Base-by-base conservation (phyloP, 2,113 vertebrate species). In the Ageneiosus marmoratus region DNA sequence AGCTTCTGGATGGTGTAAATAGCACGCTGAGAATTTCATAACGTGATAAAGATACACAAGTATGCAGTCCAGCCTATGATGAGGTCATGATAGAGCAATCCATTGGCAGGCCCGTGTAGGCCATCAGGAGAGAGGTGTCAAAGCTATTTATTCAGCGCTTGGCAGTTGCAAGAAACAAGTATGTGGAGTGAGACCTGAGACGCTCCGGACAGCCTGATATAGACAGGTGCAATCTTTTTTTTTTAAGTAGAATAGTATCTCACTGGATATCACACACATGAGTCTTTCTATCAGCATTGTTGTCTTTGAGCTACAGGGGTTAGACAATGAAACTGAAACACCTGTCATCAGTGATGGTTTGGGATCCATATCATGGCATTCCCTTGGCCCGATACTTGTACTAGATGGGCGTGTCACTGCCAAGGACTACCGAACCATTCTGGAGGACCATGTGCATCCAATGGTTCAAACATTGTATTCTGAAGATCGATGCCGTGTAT, bases 41-140 rank as follows among this genome's bases (percentile, higher is more conserved):
- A 92, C 92, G 89, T 93, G 92, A 91, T 92, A 91, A 91, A 92
- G 93, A 93, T 93, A 94, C 91, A 93, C 93, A 93, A 93, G 93
- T 93, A 90, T 93, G 90, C 89, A 67, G 91, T 91, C 91, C 90
- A 88, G 91, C 60, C 44, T 87, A 88, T 81, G 82, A 90, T 94
- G 93, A 94, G 91, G 93, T 94, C 92, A 95, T 86, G 85, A 84
- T 82, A 27, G 81, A 91, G 89, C 92, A 93, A 94, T 95, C 92
- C 90, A 86, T 86, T 93, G 92, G 93, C 89, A 90, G 81, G 77
- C 73, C 80, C 79, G 77, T 77, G 67, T 72, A 82, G 77, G 86
- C 44, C 79, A 82, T 81, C 58, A 83, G 34, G 80, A 72, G 73
- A 81, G 84, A 84, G 86, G 85, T 79, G n/a, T 69, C 86, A 84